Evolutionary conservation across 2,113 vertebrate genomes (phyloP).

Genomic region (Lagenorhynchus albirostris): DNA sequence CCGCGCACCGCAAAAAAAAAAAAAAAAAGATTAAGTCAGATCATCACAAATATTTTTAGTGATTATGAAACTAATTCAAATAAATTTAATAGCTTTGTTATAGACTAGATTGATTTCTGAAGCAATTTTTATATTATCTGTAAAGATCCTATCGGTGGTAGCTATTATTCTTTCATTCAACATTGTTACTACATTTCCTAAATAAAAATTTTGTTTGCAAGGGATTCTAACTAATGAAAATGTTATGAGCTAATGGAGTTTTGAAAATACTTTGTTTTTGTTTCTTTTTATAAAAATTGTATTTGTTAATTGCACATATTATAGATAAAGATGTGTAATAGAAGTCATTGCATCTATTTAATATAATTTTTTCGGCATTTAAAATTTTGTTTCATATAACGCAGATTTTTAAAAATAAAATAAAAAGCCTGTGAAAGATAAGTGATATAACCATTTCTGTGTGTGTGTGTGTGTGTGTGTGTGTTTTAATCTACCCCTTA

Average conservation of each 20-base stretch:
- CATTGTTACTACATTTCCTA: not conserved
- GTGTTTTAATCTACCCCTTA: not conserved
- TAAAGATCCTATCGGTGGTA: not conserved
- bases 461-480: not conserved
- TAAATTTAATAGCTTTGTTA: not conserved
- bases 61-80: not conserved
- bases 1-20: fast-evolving
- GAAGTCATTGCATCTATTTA: not conserved
- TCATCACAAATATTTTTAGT: not conserved
- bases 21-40: not conserved
- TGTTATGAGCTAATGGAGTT: not conserved
- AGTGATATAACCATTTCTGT: not conserved
- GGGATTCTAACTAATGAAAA: not conserved
- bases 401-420: not conserved
- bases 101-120: not conserved
- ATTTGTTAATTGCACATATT: not conserved
- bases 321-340: not conserved
- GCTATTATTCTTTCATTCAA: not conserved
- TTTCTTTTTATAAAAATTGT: not conserved
- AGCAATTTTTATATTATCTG: not conserved
- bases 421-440: not conserved
- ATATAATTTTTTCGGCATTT: not conserved
- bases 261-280: not conserved
- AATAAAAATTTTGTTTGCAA: not conserved
- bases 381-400: not conserved